These are phyloP conservation scores for Bradysia coprophila DNA, from an alignment of 1,140 invertebrate species.

Conservation along the genomic window DNA sequence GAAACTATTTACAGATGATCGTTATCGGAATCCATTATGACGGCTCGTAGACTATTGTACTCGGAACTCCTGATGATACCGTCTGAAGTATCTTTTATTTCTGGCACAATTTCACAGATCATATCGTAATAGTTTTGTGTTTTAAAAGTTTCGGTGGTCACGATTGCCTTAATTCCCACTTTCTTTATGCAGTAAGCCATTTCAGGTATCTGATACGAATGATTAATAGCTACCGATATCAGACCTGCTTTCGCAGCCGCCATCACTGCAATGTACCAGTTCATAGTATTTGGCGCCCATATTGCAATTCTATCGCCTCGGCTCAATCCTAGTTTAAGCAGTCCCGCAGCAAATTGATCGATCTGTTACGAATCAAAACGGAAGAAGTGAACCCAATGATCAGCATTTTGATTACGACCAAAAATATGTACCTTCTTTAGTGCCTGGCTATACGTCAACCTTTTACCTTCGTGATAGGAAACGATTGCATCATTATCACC, in stretches of 20 bases:
- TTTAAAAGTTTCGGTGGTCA: slow-evolving; percentile 45
- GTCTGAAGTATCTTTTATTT: slow-evolving; percentile 22
- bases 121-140: slow-evolving; percentile 54
- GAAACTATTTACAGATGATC: slow-evolving; percentile 34
- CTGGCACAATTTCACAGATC: slow-evolving; percentile 31
- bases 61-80: slow-evolving; percentile 17
- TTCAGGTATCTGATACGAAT: slow-evolving; percentile 57
- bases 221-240: slow-evolving; percentile 70
- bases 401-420: slow-evolving; percentile 2
- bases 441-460: slow-evolving; percentile 41
- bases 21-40: slow-evolving; percentile 32
- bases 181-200: slow-evolving; percentile 64
- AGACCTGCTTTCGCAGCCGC: slow-evolving; percentile 67
- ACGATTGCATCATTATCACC: slow-evolving; percentile 36
- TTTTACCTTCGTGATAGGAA: slow-evolving; percentile 35
- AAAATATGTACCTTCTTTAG: slow-evolving; percentile 29
- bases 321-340: slow-evolving; percentile 54
- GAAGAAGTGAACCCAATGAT: not conserved
- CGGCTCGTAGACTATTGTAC: slow-evolving; percentile 20
- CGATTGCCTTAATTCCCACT: slow-evolving; percentile 49
- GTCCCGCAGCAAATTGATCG: slow-evolving; percentile 62
- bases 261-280: slow-evolving; percentile 65
- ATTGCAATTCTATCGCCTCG: slow-evolving; percentile 71
- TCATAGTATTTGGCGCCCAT: slow-evolving; percentile 70
- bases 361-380: slow-evolving; percentile 26